Conservation (phyloP, 2,113 vertebrate species). For the Heterochromis multidens region DNA sequence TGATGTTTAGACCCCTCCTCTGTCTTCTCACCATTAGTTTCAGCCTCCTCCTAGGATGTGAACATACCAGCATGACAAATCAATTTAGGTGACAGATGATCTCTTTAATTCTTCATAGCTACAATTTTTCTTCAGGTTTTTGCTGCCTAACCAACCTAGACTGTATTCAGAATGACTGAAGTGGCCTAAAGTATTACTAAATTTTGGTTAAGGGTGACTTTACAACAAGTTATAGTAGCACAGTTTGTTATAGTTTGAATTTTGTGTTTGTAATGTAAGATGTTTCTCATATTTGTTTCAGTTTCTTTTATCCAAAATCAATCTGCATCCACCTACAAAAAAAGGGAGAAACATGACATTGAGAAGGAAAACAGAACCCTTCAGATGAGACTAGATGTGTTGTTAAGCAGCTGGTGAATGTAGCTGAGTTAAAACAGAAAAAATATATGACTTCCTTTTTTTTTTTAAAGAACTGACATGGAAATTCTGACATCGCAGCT, state of each 20-base stretch:
- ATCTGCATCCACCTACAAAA: background rate
- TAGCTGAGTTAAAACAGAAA: too few relatives aligned
- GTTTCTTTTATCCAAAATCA: background rate
- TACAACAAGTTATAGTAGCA: background rate
- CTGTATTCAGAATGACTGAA: background rate
- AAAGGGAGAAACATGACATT: background rate
- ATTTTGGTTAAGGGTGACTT: background rate
- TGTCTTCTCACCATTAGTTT: constrained; percentile 82
- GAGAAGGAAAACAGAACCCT: too few relatives aligned
- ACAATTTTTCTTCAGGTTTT: background rate
- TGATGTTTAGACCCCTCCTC: constrained; percentile 83
- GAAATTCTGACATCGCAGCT: too few relatives aligned
- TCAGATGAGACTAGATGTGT: too few relatives aligned
- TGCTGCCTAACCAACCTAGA: background rate
- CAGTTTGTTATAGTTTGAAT: background rate
- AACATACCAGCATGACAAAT: background rate
- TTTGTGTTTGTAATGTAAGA: background rate
- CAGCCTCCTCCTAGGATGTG: constrained; percentile 70
- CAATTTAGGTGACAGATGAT: background rate
- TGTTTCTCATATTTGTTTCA: background rate
- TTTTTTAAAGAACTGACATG: too few relatives aligned
- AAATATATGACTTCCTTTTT: too few relatives aligned
- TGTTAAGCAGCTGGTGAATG: background rate
- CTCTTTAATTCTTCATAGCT: background rate
- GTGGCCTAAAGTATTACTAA: background rate